Percentiles rank a stretch among this genome's conserved stretches.
Evolutionary conservation across 35 echinoderm and acorn worm species (phyloP).

Genomic region (Amphiura filiformis): DNA sequence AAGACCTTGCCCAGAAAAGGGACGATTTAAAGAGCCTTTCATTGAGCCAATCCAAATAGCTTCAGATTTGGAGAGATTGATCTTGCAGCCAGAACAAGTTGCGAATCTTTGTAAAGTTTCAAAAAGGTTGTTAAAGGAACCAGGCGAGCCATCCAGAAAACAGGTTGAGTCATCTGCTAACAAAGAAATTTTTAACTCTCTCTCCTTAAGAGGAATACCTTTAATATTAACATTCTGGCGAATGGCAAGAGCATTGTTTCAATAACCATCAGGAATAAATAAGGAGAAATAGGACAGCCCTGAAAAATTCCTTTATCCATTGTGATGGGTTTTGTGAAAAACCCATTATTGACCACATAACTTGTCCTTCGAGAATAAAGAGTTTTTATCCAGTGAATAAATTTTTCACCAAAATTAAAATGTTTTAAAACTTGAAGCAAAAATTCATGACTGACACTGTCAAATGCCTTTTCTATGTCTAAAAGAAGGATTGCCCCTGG

Average conservation of each 20-base stretch:
- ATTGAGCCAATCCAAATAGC: conserved; percentile 9
- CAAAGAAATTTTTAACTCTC: conserved; percentile 2
- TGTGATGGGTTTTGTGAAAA: not conserved
- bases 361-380: conserved; percentile 5
- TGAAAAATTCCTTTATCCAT: conserved; percentile 14
- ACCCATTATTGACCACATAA: conserved; percentile 24
- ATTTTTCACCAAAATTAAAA: conserved; percentile 14
- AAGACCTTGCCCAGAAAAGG: no score
- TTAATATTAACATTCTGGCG: not conserved
- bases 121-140: conserved; percentile 8
- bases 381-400: conserved; percentile 1
- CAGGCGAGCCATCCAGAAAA: not conserved
- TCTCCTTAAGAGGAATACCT: not conserved
- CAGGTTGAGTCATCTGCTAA: conserved; percentile 14
- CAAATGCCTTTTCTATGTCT: conserved; percentile 6
- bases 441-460: conserved; percentile 4
- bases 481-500: conserved; percentile 8
- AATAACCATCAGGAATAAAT: conserved; percentile 17
- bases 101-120: not conserved
- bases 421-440: conserved; percentile 24
- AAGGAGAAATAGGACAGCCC: conserved; percentile 20
- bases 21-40: not conserved
- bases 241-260: conserved; percentile 3
- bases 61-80: conserved; percentile 19
- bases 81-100: not conserved